Base-by-base conservation (phyloP, 1,140 invertebrate species). In the Drosophila quadrilineata region DNA sequence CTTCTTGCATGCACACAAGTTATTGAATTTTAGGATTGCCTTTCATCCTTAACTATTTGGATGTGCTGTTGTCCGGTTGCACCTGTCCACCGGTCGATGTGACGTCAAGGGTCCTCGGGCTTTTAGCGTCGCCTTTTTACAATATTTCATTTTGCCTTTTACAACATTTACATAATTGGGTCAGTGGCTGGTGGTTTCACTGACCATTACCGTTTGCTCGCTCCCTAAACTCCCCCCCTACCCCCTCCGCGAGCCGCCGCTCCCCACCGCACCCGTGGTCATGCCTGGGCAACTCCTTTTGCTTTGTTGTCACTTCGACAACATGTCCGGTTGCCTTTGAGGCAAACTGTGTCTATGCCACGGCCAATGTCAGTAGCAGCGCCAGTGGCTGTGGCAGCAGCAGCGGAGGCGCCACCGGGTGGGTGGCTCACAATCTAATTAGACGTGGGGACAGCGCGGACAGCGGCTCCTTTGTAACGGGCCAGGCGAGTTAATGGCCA, bases 141-240 rank as follows among this genome's bases (percentile, higher is more conserved):
- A n/a, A n/a, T n/a, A n/a, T n/a, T n/a, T n/a, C n/a, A n/a, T 26
- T 12, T 10, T 45, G 49, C 29, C 24, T 54, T 54, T 70, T 36
- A 53, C 57, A 59, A 35, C 41, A 82, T 82, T 80, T 76, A 58
- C 77, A 82, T 82, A 84, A 82, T 84, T 84, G 76, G 63, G 64
- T 76, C 77, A 84, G 77, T 72, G 68, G 77, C 70, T 76, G 52
- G 68, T 21, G 67, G 53, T 66, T 71, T 65, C 29, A 31, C 28
- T 26, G 29, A 28, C 41, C 50, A 54, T 38, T 26, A 19, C 12
- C 40, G 50, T 38, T 16, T 40, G 50, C 1, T 38, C 10, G 35
- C 14, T 16, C 17, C n/a, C n/a, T n/a, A n/a, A n/a, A n/a, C n/a
- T n/a, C n/a, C n/a, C n/a, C n/a, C n/a, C n/a, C n/a, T n/a, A n/a